Base-by-base conservation (phyloP, 2,113 vertebrate genomes). In the Caranx ignobilis region DNA sequence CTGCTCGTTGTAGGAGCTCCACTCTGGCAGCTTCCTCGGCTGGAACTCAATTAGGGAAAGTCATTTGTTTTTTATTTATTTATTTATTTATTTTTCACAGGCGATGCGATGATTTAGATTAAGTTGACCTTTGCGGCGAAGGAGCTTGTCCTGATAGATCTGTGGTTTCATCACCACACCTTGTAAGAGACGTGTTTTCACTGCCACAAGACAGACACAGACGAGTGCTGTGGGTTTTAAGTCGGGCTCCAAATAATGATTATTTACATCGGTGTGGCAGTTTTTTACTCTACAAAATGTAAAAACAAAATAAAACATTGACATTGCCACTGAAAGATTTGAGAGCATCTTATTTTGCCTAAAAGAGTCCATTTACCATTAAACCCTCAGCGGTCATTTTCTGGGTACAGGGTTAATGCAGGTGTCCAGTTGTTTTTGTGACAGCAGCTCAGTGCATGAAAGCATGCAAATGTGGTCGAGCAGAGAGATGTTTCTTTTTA, bases 51-150 rank as follows among this genome's bases (percentile, higher is more conserved):
- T 74, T 60, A 75, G 26, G 55, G 11, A 76, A 50, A 39, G 52
- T 73, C 26, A 19, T 77, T 77, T 74, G 15, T 77, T 61, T 19
- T 32, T 69, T 16, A 21, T 43, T 54, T 31, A 39, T 21, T n/a
- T 43, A 45, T 63, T 50, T 43, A 50, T 15, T 74, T 74, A 67
- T 26, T 48, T 32, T 7, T 32, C 26, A 19, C 50, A 16, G 7
- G 34, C 64, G 62, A 37, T 71, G 62, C n/a, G 11, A 64, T 50
- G 7, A 57, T 78, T 90, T 73, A 61, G 73, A 79, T 79, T 19
- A 67, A 57, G 45, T 84, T 71, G 75, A 88, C 77, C 69, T 91
- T 71, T 72, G 19, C n/a, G 18, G 31, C 60, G 71, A 79, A 60
- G 37, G 19, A 52, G 47, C 26, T 37, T 71, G 56, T 68, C 71